Evolutionary conservation across 2,113 vertebrate genomes (phyloP), one percentile per base, ranked within the genome.

Genomic region (Bucco capensis): DNA sequence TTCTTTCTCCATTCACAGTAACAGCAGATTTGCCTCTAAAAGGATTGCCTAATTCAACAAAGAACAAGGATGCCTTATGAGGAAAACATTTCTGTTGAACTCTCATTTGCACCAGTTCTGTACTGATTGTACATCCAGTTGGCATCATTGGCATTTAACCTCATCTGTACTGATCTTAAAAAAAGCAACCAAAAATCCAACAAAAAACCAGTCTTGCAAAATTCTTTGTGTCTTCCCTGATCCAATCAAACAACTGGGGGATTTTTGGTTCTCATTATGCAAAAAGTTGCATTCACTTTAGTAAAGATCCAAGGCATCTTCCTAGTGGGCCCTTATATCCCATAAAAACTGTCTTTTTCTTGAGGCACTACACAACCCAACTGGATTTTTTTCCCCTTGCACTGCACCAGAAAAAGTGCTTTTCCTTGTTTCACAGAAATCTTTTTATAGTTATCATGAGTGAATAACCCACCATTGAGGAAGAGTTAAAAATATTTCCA

Each of bases 1-100:
- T 86, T 92, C 90, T 90, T 94, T 94, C 66, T 74, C 47, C 86
- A 89, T 21, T 19, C 86, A 79, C 27, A 72, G 17, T 58, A 62
- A 94, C 58, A 84, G 61, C 28, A 90, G 66, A 69, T 75, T 86
- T 88, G 14, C 75, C 66, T 65, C 83, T 78, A 31, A 72, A 81
- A 84, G 62, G 50, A 50, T 19, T 73, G 66, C 21, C 42, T 87
- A 94, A 93, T 73, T 87, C 84, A 71, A 47, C 0, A 0, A 77
- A 74, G 86, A 89, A 21, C 24, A 84, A 72, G 44, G 42, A 75
- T 53, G 35, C 27, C 37, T 65, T 8, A 12, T 35, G 28, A 88
- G 24, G 23, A 76, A 95, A 88, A 56, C 3, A 60, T 46, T 83
- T 75, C 44, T 78, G 30, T 37, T 57, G 25, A 93, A 46, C 21